Base-by-base conservation (phyloP, 2,113 vertebrate genomes). In the Xiphorhynchus elegans region DNA sequence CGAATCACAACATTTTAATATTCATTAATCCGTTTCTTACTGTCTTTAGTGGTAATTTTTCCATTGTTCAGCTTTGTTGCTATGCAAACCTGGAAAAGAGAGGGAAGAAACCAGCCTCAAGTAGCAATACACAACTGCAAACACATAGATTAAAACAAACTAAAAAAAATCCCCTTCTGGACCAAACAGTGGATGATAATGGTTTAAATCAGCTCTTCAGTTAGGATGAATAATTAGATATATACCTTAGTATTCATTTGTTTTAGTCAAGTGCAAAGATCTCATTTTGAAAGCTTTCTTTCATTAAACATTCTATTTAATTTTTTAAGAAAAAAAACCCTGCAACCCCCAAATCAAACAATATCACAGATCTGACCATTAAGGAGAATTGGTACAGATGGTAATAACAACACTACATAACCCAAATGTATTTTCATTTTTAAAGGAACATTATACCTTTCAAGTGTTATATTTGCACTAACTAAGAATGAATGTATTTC, bases 1-100 rank as follows among this genome's bases (percentile, higher is more conserved):
- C 88, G 96, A 97, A 97, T 97, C 91, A 91, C 50, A 96, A 93
- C 78, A 89, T 97, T 97, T 97, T 97, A 95, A 96, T 97, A 97
- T 97, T 97, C 93, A 96, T 95, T 97, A 90, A 93, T 95, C 42
- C 53, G 7, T 90, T 93, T 76, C 81, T 90, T n/a, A 67, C 29
- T 86, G 33, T 69, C 75, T 86, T 86, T 56, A 97, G 66, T 37
- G 39, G 56, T 73, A 95, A 92, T 93, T 95, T 98, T 94, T 94
- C 73, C 62, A 75, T 93, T 96, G 83, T 94, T 96, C 72, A 91
- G 39, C 39, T 95, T 58, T 88, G 82, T 93, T 95, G 63, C 67
- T 96, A 70, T 52, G 52, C 56, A 95, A 95, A 95, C 40, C 49
- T 91, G 49, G 64, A 70, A 96, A 70, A 64, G 33, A 96, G 28